These are phyloP conservation scores for Recurvirostra avosetta DNA, from an alignment of 2,113 vertebrate species.

Conservation along the genomic window DNA sequence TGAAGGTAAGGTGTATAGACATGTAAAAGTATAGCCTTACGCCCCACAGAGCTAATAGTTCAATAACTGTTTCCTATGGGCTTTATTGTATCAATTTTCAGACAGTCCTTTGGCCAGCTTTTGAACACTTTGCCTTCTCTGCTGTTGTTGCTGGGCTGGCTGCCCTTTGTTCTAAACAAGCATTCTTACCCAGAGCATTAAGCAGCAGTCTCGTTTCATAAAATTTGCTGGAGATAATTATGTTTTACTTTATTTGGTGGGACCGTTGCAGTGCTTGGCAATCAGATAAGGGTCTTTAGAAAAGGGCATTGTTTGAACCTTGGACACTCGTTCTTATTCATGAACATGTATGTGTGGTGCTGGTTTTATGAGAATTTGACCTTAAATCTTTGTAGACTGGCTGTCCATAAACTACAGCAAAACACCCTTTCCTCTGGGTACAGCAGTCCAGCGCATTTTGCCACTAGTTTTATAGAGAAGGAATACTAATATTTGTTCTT, in stretches of 20 bases:
- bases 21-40: background rate
- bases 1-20: background rate
- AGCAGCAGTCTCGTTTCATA: background rate
- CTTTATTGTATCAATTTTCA: background rate
- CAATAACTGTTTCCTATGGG: background rate
- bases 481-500: background rate
- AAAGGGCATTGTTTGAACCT: background rate
- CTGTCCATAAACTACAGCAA: background rate
- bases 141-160: background rate
- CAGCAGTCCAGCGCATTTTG: background rate
- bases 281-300: background rate
- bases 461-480: background rate
- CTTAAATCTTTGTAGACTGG: background rate
- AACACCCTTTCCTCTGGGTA: background rate
- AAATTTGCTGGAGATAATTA: background rate
- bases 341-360: background rate
- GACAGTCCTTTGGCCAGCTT: background rate
- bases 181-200: background rate
- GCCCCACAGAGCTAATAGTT: background rate
- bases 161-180: background rate
- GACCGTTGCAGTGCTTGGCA: background rate
- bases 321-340: background rate
- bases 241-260: background rate
- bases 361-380: background rate
- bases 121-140: background rate